A percentile compares a stretch with the other conserved stretches of the same genome.
Conservation (phyloP, 2,797 vertebrate species). For the Loriculus beryllinus region DNA sequence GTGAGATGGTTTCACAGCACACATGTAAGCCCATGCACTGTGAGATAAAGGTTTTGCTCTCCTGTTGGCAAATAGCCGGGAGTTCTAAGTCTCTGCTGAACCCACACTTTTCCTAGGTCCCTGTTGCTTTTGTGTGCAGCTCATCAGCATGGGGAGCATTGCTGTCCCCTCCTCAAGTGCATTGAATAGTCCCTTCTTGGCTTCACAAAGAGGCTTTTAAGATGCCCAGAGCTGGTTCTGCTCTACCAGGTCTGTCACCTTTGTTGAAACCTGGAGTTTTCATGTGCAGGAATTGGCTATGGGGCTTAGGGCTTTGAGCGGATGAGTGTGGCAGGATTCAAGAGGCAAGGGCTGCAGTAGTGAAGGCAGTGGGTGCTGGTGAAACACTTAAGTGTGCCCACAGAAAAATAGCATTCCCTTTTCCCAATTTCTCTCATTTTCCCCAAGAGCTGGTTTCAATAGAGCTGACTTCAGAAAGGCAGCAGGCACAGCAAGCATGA, state of each 20-base stretch:
- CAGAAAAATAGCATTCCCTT: not conserved
- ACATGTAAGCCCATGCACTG: accelerated
- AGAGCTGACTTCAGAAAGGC: constrained; percentile 3
- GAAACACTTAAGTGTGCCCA: not conserved
- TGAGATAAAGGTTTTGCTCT: not conserved
- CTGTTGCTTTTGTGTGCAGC: not conserved
- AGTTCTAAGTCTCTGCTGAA: not conserved
- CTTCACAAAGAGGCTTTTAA: not conserved
- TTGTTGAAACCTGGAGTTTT: not conserved
- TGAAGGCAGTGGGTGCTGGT: not conserved
- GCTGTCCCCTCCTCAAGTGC: not conserved
- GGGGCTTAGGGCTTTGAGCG: not conserved
- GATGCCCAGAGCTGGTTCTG: not conserved
- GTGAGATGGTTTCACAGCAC: not conserved
- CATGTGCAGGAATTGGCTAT: not conserved
- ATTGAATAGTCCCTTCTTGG: not conserved
- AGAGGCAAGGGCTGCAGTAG: not conserved
- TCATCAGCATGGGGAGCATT: not conserved
- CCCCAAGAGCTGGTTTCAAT: not conserved
- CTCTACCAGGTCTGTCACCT: not conserved
- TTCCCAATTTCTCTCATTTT: not conserved
- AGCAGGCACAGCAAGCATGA: not conserved
- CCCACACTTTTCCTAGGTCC: not conserved
- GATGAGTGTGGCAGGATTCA: not conserved
- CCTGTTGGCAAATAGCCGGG: accelerated